Conservation (phyloP, 1,140 invertebrate species). For the Aphaenogaster floridana region DNA sequence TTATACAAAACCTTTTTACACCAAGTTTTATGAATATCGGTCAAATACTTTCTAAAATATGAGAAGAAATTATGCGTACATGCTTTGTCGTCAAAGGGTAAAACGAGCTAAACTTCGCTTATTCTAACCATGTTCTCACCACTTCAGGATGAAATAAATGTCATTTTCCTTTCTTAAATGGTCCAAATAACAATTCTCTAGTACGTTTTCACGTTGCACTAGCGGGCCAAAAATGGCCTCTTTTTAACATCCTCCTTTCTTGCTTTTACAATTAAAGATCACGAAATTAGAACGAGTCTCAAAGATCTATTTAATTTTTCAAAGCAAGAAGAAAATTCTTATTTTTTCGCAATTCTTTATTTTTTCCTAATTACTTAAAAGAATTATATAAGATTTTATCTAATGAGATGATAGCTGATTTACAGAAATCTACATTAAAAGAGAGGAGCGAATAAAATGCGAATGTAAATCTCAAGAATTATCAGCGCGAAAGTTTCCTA, state of each 20-base stretch:
- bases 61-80: too few relatives aligned
- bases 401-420: background rate
- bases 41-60: too few relatives aligned
- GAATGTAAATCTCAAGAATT: background rate
- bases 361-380: background rate
- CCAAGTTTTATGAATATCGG: too few relatives aligned
- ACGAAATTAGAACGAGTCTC: background rate
- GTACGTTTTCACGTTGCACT: too few relatives aligned
- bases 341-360: background rate
- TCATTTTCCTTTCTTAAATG: too few relatives aligned
- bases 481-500: background rate
- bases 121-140: too few relatives aligned
- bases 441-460: background rate
- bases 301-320: constrained; percentile 10
- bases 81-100: too few relatives aligned
- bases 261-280: background rate
- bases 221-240: too few relatives aligned
- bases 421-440: background rate
- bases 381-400: background rate
- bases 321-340: background rate
- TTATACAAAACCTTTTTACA: too few relatives aligned
- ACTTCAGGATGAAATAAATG: too few relatives aligned
- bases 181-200: too few relatives aligned
- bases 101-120: too few relatives aligned
- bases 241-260: background rate